Conservation (phyloP, 2,113 vertebrate genomes). For the Albula glossodonta region DNA sequence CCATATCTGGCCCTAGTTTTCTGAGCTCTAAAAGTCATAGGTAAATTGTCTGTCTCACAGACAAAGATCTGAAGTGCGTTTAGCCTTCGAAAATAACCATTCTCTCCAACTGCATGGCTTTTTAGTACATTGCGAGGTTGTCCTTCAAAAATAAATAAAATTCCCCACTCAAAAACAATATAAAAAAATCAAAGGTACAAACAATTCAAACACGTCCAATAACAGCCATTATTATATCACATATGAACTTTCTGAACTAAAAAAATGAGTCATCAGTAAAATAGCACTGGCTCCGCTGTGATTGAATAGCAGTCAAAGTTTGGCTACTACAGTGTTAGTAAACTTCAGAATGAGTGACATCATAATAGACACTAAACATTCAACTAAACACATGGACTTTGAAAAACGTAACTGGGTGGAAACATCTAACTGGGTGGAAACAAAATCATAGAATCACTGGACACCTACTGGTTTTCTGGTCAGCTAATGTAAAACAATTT, state of each 20-base stretch:
- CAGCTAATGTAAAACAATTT: not conserved
- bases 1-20: not conserved
- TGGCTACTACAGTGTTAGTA: not conserved
- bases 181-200: conserved; percentile 17
- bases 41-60: not conserved
- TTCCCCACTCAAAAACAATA: not conserved
- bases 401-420: not conserved
- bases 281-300: not conserved
- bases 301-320: not conserved
- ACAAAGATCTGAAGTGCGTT: conserved; percentile 16
- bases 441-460: not conserved
- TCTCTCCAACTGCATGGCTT: not conserved
- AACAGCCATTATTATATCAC: conserved; percentile 30
- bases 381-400: not conserved
- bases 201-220: conserved; percentile 12
- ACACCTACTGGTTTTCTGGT: not conserved
- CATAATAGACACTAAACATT: not conserved
- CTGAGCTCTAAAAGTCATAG: not conserved
- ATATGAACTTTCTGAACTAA: conserved; percentile 25
- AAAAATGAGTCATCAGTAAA: not conserved
- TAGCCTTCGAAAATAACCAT: not conserved
- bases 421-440: not conserved
- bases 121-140: not conserved
- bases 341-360: not conserved
- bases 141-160: conserved; percentile 22